Evolutionary conservation across 2,113 vertebrate genomes (phyloP), one percentile per base, ranked within the genome.

Genomic region (Nannospalax galili): DNA sequence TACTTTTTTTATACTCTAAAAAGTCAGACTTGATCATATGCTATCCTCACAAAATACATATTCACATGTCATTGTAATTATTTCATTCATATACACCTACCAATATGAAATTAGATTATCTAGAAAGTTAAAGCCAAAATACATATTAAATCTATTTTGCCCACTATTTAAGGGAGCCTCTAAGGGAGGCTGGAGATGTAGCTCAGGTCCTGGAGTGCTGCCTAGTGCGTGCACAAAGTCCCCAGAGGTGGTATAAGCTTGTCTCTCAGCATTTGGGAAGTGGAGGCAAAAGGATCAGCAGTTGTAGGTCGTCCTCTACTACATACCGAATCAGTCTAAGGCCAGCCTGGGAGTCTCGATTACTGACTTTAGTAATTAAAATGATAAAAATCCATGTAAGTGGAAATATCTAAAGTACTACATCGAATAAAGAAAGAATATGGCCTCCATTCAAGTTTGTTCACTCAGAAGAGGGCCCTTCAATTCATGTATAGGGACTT

Each of bases 71-170:
- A 78, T 56, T 95, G 88, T 37, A 90, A 92, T 82, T 88, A 22
- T 75, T 92, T 92, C 60, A 73, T 78, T 84, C 89, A 48, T 90
- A 79, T 74, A 42, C 1, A 67, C 9, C 37, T 88, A 30, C 28
- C 64, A 74, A 81, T 40, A 96, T 64, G 19, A 90, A 92, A 91
- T 87, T 72, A 88, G 7, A 62, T n/a, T 92, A 4, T 90, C 32
- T 93, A 89, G 35, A 95, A 85, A 93, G 84, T 78, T 82, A 79
- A 92, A 40, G 32, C 24, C 42, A 95, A 88, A 35, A 72, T 94
- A 64, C 91, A 40, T 35, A 82, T 87, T 85, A 80, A 87, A 88
- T n/a, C 9, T 42, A 90, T 37, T 88, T 64, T 89, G 26, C 14
- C 8, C 42, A 79, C 26, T 84, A 89, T 88, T 91, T 40, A n/a